Evolutionary conservation across 2,113 vertebrate genomes (phyloP).

Genomic region (Pongo abelii): DNA sequence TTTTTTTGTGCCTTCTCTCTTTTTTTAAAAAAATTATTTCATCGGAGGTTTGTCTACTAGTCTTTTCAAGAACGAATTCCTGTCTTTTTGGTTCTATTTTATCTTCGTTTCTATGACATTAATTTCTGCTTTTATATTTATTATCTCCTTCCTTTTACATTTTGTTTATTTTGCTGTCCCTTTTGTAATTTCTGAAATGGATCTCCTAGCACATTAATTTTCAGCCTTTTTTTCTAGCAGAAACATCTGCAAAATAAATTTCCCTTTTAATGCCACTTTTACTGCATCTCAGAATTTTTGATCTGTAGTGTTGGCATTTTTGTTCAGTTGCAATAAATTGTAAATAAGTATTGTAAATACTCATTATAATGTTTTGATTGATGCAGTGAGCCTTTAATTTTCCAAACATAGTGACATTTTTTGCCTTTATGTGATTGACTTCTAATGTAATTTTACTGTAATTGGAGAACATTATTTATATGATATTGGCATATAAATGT

Average conservation of each 20-base stretch:
- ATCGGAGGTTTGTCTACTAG: constrained; percentile 23
- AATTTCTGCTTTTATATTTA: constrained; percentile 58
- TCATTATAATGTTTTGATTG: constrained; percentile 35
- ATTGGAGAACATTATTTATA: constrained; percentile 50
- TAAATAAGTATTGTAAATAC: neutral
- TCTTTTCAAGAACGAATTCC: constrained; percentile 52
- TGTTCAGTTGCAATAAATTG: constrained; percentile 26
- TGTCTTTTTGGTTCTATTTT: constrained; percentile 47
- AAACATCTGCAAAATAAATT: constrained; percentile 32
- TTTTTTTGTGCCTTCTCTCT: neutral
- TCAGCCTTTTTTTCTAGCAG: neutral
- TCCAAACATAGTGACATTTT: constrained; percentile 15
- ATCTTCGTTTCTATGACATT: constrained; percentile 37
- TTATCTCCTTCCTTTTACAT: constrained; percentile 37
- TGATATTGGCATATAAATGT: neutral
- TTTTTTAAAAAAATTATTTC: neutral
- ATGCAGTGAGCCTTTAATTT: constrained; percentile 46
- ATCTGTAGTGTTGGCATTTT: neutral
- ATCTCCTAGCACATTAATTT: neutral
- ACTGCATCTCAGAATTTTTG: neutral
- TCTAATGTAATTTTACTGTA: constrained; percentile 58
- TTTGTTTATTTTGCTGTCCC: constrained; percentile 16
- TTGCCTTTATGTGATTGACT: constrained; percentile 17
- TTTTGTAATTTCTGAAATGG: constrained; percentile 44
- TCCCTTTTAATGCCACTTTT: neutral